A percentile compares a stretch with the other conserved stretches of the same genome.
These are phyloP conservation scores for Columba guinea DNA, from an alignment of 2,797 vertebrate species.

Conservation along the genomic window DNA sequence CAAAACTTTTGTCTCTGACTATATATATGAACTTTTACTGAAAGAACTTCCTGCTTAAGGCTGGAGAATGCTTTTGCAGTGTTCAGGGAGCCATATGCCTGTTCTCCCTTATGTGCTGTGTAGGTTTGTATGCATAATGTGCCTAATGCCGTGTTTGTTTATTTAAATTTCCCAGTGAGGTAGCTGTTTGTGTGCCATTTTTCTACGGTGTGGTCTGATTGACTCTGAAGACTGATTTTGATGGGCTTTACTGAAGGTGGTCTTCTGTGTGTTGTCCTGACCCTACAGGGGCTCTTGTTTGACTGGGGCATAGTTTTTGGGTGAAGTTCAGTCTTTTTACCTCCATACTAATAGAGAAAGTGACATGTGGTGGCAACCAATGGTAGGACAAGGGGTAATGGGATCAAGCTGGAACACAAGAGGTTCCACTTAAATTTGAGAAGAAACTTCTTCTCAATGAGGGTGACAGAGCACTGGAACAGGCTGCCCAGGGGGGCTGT, in stretches of 20 bases:
- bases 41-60: not conserved
- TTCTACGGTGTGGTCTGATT: not conserved
- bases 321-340: not conserved
- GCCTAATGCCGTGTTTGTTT: not conserved
- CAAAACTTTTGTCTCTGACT: not conserved
- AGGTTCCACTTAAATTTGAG: no score
- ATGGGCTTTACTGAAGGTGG: not conserved
- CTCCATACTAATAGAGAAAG: not conserved
- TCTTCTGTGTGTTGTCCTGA: not conserved
- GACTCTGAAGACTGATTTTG: not conserved
- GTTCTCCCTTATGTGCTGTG: rapidly evolving
- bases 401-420: no score
- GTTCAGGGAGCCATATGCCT: not conserved
- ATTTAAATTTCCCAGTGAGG: not conserved
- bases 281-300: not conserved
- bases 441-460: no score
- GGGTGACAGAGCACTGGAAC: no score
- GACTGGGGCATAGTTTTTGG: not conserved
- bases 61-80: not conserved
- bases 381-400: no score
- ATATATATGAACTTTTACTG: not conserved
- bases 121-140: not conserved
- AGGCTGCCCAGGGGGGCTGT: no score
- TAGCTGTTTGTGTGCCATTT: not conserved
- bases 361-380: no score